These are phyloP conservation scores for Pangasius macronema DNA, from an alignment of 2,797 vertebrate species.

Conservation along the genomic window DNA sequence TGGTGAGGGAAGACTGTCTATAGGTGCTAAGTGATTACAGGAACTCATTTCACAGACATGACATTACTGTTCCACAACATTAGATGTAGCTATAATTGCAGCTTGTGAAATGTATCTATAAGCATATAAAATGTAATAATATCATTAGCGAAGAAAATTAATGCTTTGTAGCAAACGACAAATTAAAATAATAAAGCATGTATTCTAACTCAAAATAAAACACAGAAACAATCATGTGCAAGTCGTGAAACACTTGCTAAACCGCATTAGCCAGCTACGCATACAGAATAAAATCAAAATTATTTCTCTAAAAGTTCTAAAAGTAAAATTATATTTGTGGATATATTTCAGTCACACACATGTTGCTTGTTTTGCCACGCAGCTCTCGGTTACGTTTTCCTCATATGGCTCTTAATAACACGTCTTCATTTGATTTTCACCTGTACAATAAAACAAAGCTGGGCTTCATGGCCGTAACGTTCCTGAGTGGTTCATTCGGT, in stretches of 20 bases:
- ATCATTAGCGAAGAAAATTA: background rate
- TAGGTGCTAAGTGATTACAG: background rate
- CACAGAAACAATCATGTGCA: background rate
- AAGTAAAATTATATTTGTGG: background rate
- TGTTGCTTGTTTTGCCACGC: background rate
- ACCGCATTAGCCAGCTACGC: background rate
- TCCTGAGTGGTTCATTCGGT: conserved; percentile 45
- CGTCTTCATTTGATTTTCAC: conserved; percentile 32
- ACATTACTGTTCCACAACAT: background rate
- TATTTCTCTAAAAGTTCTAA: background rate
- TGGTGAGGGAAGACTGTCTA: background rate
- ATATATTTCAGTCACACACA: background rate
- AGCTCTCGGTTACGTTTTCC: conserved; percentile 2
- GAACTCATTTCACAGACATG: background rate
- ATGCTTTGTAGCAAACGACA: background rate
- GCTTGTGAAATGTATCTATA: background rate
- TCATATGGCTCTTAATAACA: conserved; percentile 16
- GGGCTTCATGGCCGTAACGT: conserved; percentile 33
- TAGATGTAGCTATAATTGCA: background rate
- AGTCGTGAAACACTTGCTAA: background rate
- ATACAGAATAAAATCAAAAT: background rate
- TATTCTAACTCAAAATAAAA: too few species aligned
- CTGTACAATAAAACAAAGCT: conserved; percentile 37
- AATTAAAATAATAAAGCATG: background rate
- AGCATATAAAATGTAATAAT: background rate